Conservation (phyloP, 2,113 vertebrate species). For the Cathartes aura region DNA sequence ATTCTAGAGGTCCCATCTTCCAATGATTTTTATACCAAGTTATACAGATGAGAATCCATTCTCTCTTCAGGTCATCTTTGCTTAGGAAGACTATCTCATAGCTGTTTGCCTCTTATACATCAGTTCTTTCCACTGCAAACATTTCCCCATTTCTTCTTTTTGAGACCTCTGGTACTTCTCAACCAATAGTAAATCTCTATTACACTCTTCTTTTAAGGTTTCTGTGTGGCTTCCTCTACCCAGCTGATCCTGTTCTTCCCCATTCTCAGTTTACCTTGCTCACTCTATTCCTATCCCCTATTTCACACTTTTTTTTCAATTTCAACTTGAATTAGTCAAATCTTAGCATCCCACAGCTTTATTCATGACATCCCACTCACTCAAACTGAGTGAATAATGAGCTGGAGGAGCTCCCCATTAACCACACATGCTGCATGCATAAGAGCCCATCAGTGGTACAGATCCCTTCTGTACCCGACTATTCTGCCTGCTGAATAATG, state of each 20-base stretch:
- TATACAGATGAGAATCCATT: background rate
- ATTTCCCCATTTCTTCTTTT: background rate
- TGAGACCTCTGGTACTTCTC: background rate
- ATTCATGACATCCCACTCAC: background rate
- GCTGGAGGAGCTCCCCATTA: background rate
- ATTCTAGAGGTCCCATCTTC: background rate
- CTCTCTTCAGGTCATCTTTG: background rate
- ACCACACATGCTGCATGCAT: rapidly evolving
- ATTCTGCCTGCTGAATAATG: background rate
- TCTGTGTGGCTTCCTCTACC: background rate
- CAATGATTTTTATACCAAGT: background rate
- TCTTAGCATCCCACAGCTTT: background rate
- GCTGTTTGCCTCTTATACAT: background rate
- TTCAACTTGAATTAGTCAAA: background rate
- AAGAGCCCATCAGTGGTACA: background rate
- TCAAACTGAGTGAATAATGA: background rate
- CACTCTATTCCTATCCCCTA: background rate
- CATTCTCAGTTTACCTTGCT: background rate
- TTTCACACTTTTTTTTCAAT: background rate
- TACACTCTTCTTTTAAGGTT: background rate
- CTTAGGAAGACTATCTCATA: background rate
- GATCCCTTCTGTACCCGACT: background rate
- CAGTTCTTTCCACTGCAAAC: background rate
- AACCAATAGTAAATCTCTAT: background rate
- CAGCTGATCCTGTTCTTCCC: background rate